Conservation (phyloP, 1,140 invertebrate genomes). For the Pemphigus obesinymphae region DNA sequence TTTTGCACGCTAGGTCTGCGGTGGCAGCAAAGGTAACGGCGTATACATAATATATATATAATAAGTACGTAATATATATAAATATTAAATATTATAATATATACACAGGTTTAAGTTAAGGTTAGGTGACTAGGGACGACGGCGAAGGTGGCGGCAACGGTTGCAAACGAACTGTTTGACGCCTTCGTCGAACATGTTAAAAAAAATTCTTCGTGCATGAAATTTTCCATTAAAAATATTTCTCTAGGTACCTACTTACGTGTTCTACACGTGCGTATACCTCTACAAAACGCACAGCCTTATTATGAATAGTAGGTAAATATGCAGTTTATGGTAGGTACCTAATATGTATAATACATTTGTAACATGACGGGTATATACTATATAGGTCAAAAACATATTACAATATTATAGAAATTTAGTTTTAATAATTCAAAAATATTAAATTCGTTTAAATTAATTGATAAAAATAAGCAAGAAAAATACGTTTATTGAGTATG, state of each 20-base stretch:
- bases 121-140: background rate
- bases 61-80: background rate
- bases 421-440: no score
- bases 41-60: background rate
- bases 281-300: no score
- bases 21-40: background rate
- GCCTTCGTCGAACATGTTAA: constrained; percentile 13
- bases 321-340: no score
- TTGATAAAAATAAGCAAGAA: no score
- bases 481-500: no score
- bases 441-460: no score
- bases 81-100: background rate
- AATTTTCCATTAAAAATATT: background rate
- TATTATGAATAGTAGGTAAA: no score
- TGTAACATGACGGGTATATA: no score
- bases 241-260: background rate
- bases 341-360: no score
- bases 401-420: no score
- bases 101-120: background rate
- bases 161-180: background rate
- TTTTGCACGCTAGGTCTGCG: constrained; percentile 20
- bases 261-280: background rate
- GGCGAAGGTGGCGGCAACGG: background rate
- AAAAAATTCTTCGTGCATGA: background rate
- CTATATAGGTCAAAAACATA: no score